Conservation (phyloP, 1,140 invertebrate genomes). For the Drosophila ogumai region DNA sequence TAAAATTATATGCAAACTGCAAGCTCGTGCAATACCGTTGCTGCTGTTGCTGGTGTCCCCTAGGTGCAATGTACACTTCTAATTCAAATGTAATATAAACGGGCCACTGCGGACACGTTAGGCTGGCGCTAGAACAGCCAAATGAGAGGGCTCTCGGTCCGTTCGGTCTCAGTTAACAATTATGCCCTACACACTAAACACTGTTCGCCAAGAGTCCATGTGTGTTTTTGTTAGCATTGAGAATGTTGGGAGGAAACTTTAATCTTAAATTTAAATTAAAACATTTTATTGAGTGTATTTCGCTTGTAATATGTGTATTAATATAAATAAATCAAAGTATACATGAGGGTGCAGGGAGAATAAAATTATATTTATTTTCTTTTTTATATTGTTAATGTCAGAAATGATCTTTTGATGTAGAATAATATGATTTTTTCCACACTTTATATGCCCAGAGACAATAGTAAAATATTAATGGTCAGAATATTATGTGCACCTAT, state of each 20-base stretch:
- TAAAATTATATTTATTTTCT: not conserved
- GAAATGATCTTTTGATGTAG: not conserved
- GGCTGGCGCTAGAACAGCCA: constrained; percentile 41
- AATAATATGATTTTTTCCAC: not conserved
- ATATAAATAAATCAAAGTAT: not conserved
- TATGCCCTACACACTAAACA: not conserved
- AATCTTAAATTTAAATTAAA: not conserved
- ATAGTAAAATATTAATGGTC: not conserved
- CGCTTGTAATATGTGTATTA: not conserved
- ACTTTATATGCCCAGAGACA: not conserved
- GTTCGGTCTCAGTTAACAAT: not conserved
- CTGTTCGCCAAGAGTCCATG: not conserved
- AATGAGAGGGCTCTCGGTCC: constrained; percentile 21
- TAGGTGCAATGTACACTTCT: constrained; percentile 77
- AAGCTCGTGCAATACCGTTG: constrained; percentile 37
- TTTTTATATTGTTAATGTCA: not conserved
- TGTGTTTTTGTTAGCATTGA: not conserved
- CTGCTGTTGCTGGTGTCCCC: constrained; percentile 43
- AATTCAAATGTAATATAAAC: constrained; percentile 78
- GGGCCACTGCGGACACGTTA: constrained; percentile 40
- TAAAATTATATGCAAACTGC: constrained; percentile 74
- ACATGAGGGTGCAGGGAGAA: no score
- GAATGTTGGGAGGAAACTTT: not conserved
- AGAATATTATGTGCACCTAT: not conserved
- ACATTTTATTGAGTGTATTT: not conserved